Evolutionary conservation across 2,888 invertebrate species (phyloP), one percentile per base, ranked within the genome.

Genomic region (Megalurothrips usitatus): DNA sequence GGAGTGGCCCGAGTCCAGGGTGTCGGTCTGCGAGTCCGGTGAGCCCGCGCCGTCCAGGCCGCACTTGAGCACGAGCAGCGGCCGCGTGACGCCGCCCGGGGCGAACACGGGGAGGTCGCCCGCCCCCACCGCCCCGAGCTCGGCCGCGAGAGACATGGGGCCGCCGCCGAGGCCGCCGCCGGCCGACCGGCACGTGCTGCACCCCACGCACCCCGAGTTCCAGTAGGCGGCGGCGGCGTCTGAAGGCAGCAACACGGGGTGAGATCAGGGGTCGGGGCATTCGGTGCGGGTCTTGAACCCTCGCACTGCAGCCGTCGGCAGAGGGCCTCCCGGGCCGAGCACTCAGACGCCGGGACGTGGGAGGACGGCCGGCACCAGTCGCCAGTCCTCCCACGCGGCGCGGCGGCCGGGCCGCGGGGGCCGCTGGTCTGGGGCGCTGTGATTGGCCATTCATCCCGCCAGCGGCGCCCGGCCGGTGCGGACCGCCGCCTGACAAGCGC

Each of bases 1-100:
- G 84, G 96, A 96, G 86, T 96, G 95, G 1, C 96, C 96, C 84
- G 96, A 96, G 86, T 96, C 96, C 17, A 93, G 93, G 86, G 94
- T 93, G 8, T 90, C 94, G 82, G 86, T 86, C 85, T 95, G 92
- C 43, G 95, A 95, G 85, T 96, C 96, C 9, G 96, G 96, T 83
- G 95, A 95, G 78, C 93, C 93, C 86, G 96, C 95, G 86, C 93
- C 94, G 85, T 94, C 93, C 84, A 93, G 89, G 52, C 81, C 92
- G 85, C 93, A 93, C 87, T 93, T 93, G 84, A 93, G 90, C 83
- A 93, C 91, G 82, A 93, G 87, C 80, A 93, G 89, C 49, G 93
- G 91, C 80, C 85, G 81, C 0, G 84, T 84, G 23, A 83, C 82
- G 28, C 83, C 84, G 26, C 84, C 84, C 68, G 68, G 68, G 23